Conservation (phyloP, 2,888 invertebrate genomes). For the Tachina fera region DNA sequence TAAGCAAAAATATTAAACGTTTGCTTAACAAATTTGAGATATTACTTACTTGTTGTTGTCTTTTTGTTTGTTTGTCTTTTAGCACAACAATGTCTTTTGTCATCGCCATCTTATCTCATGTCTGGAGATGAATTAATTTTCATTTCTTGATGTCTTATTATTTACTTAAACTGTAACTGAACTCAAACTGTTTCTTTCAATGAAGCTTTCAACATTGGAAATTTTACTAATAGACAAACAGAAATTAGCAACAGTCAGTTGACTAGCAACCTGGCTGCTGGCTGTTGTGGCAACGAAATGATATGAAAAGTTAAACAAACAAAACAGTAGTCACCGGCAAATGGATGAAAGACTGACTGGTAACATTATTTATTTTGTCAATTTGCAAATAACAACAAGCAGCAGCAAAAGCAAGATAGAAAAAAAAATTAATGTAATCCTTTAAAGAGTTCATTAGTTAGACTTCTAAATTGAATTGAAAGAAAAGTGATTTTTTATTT, state of each 20-base stretch:
- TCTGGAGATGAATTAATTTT: conserved; percentile 54
- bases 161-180: conserved; percentile 51
- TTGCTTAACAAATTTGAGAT: conserved; percentile 69
- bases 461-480: conserved; percentile 66
- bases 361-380: conserved; percentile 80
- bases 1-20: conserved; percentile 50
- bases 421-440: conserved; percentile 4
- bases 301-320: conserved; percentile 55
- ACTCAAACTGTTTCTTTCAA: conserved; percentile 64
- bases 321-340: conserved; percentile 66
- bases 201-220: conserved; percentile 69
- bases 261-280: conserved; percentile 6
- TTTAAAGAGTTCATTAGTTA: conserved; percentile 78
- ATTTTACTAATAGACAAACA: conserved; percentile 68
- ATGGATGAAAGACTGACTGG: conserved; percentile 71
- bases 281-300: conserved; percentile 27
- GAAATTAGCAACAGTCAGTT: conserved; percentile 71
- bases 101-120: conserved; percentile 58
- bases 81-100: conserved; percentile 65
- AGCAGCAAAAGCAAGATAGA: neutral
- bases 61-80: conserved; percentile 33
- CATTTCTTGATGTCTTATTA: conserved; percentile 37
- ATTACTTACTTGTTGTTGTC: conserved; percentile 58
- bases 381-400: conserved; percentile 75
- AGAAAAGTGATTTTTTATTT: conserved; percentile 60